Evolutionary conservation across 2,113 vertebrate species (phyloP).

Genomic region (Leiothrix lutea): DNA sequence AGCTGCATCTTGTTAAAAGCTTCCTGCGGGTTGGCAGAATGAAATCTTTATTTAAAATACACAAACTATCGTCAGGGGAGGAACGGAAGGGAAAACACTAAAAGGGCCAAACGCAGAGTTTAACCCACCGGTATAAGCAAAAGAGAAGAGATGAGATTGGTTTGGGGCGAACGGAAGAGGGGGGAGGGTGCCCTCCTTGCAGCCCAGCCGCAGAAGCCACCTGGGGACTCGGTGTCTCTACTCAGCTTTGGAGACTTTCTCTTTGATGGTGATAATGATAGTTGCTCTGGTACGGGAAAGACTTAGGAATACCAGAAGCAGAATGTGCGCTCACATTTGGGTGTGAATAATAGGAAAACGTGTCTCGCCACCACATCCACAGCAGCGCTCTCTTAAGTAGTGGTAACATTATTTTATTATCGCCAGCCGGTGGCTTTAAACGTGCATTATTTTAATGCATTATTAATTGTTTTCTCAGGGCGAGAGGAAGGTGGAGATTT

Average conservation of each 20-base stretch:
- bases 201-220: background rate
- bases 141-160: background rate
- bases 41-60: slow-evolving; percentile 84
- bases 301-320: background rate
- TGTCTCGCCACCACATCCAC: background rate
- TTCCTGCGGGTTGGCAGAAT: slow-evolving; percentile 81
- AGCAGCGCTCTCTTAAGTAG: background rate
- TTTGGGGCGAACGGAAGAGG: background rate
- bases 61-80: slow-evolving; percentile 77
- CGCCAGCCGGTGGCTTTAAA: slow-evolving; percentile 3
- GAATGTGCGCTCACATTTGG: background rate
- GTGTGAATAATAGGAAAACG: background rate
- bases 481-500: background rate
- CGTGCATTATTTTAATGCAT: slow-evolving; percentile 56
- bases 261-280: background rate
- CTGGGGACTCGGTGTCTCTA: background rate
- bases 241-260: background rate
- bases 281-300: background rate
- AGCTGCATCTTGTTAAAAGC: slow-evolving; percentile 82
- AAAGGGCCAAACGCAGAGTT: slow-evolving; percentile 68
- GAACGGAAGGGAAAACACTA: slow-evolving; percentile 59
- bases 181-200: background rate
- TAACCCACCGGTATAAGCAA: slow-evolving; percentile 53
- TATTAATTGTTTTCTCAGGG: slow-evolving; percentile 44
- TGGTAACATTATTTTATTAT: slow-evolving; percentile 10